phyloP scores from a whole-genome alignment of 2,888 invertebrate species.

The Andrena haemorrhoa region DNA sequence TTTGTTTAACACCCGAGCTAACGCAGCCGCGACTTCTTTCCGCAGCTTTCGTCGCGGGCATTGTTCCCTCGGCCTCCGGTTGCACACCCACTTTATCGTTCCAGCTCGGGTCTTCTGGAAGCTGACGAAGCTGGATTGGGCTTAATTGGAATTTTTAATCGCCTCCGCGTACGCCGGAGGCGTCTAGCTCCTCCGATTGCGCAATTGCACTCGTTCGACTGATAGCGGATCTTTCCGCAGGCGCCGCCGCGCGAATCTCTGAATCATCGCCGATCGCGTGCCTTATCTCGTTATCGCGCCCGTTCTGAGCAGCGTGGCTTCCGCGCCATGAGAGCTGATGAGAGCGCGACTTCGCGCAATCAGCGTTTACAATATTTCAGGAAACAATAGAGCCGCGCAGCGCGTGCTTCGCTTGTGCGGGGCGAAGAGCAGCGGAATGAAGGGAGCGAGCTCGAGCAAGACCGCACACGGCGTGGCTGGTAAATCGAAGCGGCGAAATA shows the following conservation, averaged over 20 bases:
- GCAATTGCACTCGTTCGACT: conserved; percentile 21
- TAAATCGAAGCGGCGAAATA: neutral
- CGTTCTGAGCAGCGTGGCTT: neutral
- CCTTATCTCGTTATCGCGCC: conserved; percentile 29
- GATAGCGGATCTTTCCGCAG: conserved; percentile 20
- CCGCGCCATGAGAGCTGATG: neutral
- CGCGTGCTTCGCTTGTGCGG: too few relatives aligned
- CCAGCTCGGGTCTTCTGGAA: conserved; percentile 7
- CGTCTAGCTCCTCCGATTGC: conserved; percentile 25
- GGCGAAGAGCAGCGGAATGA: too few relatives aligned
- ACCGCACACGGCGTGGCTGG: neutral
- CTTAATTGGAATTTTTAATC: conserved; percentile 70
- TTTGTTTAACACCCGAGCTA: neutral
- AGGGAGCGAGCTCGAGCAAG: too few relatives aligned
- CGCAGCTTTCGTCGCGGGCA: neutral
- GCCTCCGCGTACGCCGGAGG: neutral
- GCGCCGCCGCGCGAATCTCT: neutral
- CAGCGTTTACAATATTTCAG: too few relatives aligned
- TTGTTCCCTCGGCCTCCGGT: neutral
- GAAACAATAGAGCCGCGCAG: too few relatives aligned
- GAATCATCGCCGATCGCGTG: conserved; percentile 4
- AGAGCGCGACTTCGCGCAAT: neutral
- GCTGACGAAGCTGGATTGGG: conserved; percentile 60
- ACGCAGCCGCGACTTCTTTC: too few relatives aligned
- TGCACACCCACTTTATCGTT: neutral